Percentiles rank a stretch among this genome's conserved stretches.
Conservation (phyloP, 92 coral and sea anemone genomes). For the Phymanthus crucifer region DNA sequence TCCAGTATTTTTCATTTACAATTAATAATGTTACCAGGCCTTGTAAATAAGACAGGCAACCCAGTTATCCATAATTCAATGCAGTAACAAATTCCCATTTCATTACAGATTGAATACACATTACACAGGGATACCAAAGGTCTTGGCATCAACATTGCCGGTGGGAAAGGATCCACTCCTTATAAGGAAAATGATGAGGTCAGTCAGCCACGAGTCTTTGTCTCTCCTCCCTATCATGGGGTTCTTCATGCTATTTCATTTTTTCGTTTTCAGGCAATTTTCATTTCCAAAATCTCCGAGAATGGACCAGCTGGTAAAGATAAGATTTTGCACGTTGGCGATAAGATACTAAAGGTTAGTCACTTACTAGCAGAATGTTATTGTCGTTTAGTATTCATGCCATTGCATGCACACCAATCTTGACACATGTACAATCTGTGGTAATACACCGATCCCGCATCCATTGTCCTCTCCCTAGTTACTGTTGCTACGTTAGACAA, state of each 20-base stretch:
- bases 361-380: no score
- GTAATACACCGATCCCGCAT: no score
- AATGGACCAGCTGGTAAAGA: constrained; percentile 98
- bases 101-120: constrained; percentile 88
- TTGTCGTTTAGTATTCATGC: no score
- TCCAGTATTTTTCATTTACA: no score
- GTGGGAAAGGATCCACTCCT: constrained; percentile 99
- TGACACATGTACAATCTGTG: no score
- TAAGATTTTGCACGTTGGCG: constrained; percentile 85
- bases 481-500: no score
- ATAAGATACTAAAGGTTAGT: constrained; percentile 79
- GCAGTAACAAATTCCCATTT: not conserved
- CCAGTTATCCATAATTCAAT: not conserved
- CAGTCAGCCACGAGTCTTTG: no score
- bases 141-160: constrained; percentile 97
- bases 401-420: no score
- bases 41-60: no score
- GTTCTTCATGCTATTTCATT: not conserved
- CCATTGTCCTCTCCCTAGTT: no score
- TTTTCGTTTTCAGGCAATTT: constrained; percentile 62
- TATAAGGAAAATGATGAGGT: constrained; percentile 93
- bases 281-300: constrained; percentile 93
- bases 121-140: constrained; percentile 91
- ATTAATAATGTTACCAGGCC: no score
- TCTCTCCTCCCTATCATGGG: not conserved